Conservation (phyloP, 2,888 invertebrate species). For the Lepas anatifera region DNA sequence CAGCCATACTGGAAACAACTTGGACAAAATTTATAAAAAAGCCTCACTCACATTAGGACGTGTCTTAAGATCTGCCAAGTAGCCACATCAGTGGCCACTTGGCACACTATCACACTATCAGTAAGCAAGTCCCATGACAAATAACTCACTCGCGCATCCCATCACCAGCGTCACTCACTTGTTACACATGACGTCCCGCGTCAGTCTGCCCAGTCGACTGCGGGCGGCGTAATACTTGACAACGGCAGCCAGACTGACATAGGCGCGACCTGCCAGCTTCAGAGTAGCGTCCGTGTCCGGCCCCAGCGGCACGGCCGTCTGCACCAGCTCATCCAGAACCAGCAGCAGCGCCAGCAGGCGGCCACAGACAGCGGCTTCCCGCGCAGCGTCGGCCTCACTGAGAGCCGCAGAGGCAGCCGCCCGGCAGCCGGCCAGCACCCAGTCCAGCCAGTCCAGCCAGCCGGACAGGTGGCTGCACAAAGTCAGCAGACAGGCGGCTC, state of each 20-base stretch:
- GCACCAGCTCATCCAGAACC: slow-evolving; percentile 21
- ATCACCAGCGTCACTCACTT: no score
- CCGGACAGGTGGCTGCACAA: slow-evolving; percentile 17
- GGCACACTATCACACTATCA: no score
- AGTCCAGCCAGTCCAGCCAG: slow-evolving; percentile 16
- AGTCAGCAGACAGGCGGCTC: slow-evolving; percentile 14
- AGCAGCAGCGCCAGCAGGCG: slow-evolving; percentile 18
- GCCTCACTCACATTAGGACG: no score
- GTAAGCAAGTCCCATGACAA: no score
- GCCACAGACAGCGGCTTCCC: slow-evolving; percentile 18
- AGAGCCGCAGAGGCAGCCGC: slow-evolving; percentile 15
- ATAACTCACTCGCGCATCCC: no score
- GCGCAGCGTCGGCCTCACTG: slow-evolving; percentile 16
- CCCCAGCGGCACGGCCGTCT: slow-evolving; percentile 23
- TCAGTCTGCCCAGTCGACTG: slow-evolving; percentile 15
- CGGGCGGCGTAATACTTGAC: slow-evolving; percentile 23
- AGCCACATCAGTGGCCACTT: no score
- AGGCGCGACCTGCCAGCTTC: slow-evolving; percentile 20
- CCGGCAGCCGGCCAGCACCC: slow-evolving; percentile 19
- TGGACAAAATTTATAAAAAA: no score
- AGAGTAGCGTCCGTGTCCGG: slow-evolving; percentile 20
- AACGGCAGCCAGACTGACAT: slow-evolving; percentile 20
- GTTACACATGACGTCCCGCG: neutral
- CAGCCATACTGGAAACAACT: no score
- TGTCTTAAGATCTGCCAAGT: no score